Evolutionary conservation across 2,113 vertebrate species (phyloP), one percentile per base, ranked within the genome.

Genomic region (Laticauda laticaudata): DNA sequence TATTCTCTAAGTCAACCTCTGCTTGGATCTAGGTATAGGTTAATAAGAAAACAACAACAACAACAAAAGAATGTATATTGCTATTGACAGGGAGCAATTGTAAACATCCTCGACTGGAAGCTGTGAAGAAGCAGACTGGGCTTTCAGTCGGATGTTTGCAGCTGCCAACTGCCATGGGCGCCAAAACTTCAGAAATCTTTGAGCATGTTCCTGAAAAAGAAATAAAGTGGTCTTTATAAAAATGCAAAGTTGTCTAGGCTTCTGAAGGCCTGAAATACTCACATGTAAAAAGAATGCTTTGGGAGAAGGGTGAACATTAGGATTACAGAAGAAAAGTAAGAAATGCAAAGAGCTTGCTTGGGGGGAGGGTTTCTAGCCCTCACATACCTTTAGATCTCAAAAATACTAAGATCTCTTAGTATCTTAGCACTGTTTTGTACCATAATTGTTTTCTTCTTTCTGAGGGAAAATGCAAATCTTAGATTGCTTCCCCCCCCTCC

Each of bases 41-140:
- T 96, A 94, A 92, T 90, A 90, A 91, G 94, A 95, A 94, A 93
- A 93, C 95, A 96, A 88, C 24, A 26, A 92, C 48, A 51, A 95
- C 93, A 95, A 91, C 94, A 94, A 93, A 95, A 93, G 96, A 97
- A 95, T 94, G 94, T 86, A 90, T 92, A 89, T 95, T 92, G 92
- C 96, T 97, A 96, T 94, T 98, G 98, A 97, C 98, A 97, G 98
- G 97, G 97, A 98, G 99, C 98, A 97, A 97, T 98, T 99, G 99
- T 99, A 99, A 99, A 99, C 99, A 99, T 99, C 99, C 98, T 99
- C 99, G 99, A 99, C 99, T 99, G 99, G 99, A 99, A 99, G 99
- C 98, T 99, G 98, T 98, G 98, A 98, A 98, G 97, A 97, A 97
- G 69, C 95, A 96, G 96, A 97, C 96, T 93, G 98, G 97, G 99